Base-by-base conservation (phyloP, 2,113 vertebrate genomes). In the Rhombomys opimus region DNA sequence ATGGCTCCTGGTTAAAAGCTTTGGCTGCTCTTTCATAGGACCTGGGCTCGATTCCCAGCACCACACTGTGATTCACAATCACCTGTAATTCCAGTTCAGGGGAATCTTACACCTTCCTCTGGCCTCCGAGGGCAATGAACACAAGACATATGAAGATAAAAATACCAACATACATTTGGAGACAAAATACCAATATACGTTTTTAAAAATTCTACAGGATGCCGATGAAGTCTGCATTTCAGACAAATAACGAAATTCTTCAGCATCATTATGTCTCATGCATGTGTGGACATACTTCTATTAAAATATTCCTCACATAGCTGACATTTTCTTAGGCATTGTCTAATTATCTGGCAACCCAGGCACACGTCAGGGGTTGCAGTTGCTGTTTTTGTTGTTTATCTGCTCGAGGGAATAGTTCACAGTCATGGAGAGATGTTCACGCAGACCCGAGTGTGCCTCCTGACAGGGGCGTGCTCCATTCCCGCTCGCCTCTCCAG, bases 191-290 rank as follows among this genome's bases (percentile, higher is more conserved):
- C 73, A 76, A 25, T 46, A 76, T 46, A 46, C 73, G 46, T 76
- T 76, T 76, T 46, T 7, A 72, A n/a, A 72, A 72, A 20, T 17
- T 15, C 41, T 23, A 23, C 22, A 70, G 30, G 38, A 41, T 75
- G 38, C 38, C 22, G 46, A 46, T 61, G 80, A 65, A 81, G 32
- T 94, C n/a, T 95, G 23, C 70, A 92, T 65, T 89, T 90, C 80
- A 67, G 80, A 92, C 38, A 93, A 67, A 67, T 8, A 67, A 11
- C 25, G 1, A 68, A 35, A 73, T 73, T 38, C 35, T 38, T 73
- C 35, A 73, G 70, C 70, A 94, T 89, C 88, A 68, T 57, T 65
- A 22, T 52, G 70, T 87, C 8, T 72, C 75, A 54, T 41, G 15
- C 23, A 87, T n/a, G 7, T 12, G 80, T 38, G 27, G 30, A 76